Conservation (phyloP, 2,113 vertebrate genomes). For the Athene noctua region DNA sequence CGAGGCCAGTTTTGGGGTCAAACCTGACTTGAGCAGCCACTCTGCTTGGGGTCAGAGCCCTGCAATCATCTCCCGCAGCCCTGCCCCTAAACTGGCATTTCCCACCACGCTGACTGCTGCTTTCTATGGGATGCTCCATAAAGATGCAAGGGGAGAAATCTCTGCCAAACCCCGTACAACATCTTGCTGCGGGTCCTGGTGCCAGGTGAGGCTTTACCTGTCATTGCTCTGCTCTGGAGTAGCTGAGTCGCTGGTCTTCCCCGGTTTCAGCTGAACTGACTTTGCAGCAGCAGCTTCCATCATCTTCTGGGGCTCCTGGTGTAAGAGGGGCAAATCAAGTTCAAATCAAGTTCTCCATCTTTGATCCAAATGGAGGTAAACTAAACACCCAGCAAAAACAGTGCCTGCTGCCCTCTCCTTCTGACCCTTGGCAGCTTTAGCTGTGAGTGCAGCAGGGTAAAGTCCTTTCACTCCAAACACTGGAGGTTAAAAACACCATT, state of each 20-base stretch:
- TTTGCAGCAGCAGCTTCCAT: conserved; percentile 72
- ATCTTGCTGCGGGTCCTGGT: accelerated
- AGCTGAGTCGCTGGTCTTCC: conserved; percentile 72
- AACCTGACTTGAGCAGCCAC: background rate
- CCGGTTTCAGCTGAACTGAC: conserved; percentile 79
- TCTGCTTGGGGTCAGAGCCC: background rate
- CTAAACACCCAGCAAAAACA: background rate
- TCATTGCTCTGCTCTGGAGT: conserved; percentile 74
- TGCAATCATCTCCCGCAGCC: background rate
- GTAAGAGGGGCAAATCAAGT: background rate
- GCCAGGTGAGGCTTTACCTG: conserved; percentile 70
- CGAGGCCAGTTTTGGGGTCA: background rate
- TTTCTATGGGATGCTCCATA: background rate
- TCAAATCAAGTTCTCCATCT: background rate
- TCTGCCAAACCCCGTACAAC: background rate
- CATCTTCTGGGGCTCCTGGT: conserved; percentile 87
- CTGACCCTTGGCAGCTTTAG: accelerated
- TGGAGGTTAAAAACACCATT: too few relatives aligned
- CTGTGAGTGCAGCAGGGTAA: background rate
- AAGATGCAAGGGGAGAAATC: background rate
- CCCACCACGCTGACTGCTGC: background rate
- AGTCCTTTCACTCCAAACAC: background rate
- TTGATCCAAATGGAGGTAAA: background rate
- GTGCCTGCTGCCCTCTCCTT: background rate
- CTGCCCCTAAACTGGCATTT: accelerated